Percentiles rank a stretch among this genome's conserved stretches.
Conservation (phyloP, 2,113 vertebrate species). For the Gallinago media region DNA sequence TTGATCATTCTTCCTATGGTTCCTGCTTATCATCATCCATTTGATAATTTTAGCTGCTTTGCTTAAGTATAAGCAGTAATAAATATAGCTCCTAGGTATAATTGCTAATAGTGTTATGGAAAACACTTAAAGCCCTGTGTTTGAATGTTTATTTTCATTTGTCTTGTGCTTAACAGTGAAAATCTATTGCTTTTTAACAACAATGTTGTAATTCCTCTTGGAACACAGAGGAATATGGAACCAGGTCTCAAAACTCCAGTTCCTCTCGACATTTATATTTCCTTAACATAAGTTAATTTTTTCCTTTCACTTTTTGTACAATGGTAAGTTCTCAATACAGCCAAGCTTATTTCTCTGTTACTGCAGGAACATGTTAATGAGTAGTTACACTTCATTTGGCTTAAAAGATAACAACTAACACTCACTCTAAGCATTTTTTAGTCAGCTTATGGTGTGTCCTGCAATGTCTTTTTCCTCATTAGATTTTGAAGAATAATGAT, state of each 20-base stretch:
- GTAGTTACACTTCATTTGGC: constrained; percentile 2
- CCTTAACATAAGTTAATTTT: neutral
- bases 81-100: neutral
- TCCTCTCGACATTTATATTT: neutral
- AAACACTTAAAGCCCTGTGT: neutral
- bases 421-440: neutral
- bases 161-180: neutral
- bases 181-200: neutral
- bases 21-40: neutral
- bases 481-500: constrained; percentile 7
- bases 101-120: neutral
- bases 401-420: constrained; percentile 15
- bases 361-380: neutral
- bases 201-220: neutral
- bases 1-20: neutral
- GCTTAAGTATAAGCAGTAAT: neutral
- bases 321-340: neutral
- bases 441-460: neutral
- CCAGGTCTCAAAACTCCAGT: neutral
- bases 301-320: neutral
- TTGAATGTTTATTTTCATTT: neutral
- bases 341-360: neutral
- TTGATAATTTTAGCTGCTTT: neutral
- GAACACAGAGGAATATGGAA: neutral
- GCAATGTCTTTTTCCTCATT: constrained; percentile 6